Evolutionary conservation across 2,113 vertebrate genomes (phyloP).

Genomic region (Anarrhichthys ocellatus): DNA sequence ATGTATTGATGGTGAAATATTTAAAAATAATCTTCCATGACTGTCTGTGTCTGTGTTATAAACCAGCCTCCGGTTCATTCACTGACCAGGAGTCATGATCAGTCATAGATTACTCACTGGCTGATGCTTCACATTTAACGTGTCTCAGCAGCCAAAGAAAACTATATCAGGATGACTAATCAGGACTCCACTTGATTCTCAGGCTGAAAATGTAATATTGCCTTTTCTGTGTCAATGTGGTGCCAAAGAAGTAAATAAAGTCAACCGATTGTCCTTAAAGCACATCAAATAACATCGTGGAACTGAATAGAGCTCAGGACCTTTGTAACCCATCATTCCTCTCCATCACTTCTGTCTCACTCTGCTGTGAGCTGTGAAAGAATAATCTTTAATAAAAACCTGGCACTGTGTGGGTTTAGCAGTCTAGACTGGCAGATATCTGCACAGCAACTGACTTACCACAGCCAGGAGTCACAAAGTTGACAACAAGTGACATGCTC

Average conservation of each 20-base stretch:
- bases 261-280: background rate
- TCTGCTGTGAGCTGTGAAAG: background rate
- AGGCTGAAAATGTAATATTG: background rate
- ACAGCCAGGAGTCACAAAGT: background rate
- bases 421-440: background rate
- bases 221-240: background rate
- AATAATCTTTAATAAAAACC: background rate
- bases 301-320: background rate
- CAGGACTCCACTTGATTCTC: background rate
- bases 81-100: conserved; percentile 17
- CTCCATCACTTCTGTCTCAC: background rate
- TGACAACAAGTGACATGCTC: conserved; percentile 10
- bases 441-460: conserved; percentile 31
- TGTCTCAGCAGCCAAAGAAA: background rate
- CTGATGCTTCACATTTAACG: background rate
- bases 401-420: background rate
- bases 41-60: background rate
- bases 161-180: background rate
- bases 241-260: background rate
- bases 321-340: background rate
- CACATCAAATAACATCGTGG: background rate
- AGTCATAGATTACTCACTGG: conserved; percentile 19
- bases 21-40: background rate
- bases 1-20: background rate
- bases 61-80: background rate